Conservation (phyloP, 2,797 vertebrate species). For the Meriones psammophilus region DNA sequence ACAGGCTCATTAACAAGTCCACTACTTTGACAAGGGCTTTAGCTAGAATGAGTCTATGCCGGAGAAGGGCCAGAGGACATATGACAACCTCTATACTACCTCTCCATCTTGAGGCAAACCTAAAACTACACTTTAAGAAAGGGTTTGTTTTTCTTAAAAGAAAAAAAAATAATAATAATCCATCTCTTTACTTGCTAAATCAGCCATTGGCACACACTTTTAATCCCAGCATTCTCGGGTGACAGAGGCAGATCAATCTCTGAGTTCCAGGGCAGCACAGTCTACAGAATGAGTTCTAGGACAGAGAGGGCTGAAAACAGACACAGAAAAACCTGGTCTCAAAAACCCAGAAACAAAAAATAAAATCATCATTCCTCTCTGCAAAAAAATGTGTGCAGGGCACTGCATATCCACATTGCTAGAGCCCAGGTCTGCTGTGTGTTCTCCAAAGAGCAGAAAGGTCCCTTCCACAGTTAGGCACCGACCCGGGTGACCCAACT, state of each 20-base stretch:
- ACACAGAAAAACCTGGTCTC: background rate
- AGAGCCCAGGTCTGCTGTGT: background rate
- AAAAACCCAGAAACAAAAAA: background rate
- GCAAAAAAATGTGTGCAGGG: background rate
- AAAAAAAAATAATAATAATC: background rate
- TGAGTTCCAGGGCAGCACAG: background rate
- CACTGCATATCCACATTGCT: background rate
- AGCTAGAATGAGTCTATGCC: background rate
- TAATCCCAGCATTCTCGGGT: background rate
- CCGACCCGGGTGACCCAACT: background rate
- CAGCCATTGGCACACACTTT: background rate
- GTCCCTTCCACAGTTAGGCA: background rate
- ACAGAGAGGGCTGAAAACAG: background rate
- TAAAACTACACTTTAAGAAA: background rate
- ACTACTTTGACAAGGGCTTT: background rate
- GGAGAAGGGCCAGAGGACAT: accelerated
- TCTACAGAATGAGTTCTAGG: background rate
- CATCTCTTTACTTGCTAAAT: background rate
- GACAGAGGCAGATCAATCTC: background rate
- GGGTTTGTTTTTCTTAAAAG: background rate
- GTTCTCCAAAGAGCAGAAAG: background rate
- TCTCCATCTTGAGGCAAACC: background rate
- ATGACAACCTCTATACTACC: background rate
- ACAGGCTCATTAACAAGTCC: background rate
- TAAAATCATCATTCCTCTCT: background rate